Percentiles rank a stretch among this genome's conserved stretches.
Conservation (phyloP, 2,113 vertebrate species). For the Neolamprologus fasciatus region DNA sequence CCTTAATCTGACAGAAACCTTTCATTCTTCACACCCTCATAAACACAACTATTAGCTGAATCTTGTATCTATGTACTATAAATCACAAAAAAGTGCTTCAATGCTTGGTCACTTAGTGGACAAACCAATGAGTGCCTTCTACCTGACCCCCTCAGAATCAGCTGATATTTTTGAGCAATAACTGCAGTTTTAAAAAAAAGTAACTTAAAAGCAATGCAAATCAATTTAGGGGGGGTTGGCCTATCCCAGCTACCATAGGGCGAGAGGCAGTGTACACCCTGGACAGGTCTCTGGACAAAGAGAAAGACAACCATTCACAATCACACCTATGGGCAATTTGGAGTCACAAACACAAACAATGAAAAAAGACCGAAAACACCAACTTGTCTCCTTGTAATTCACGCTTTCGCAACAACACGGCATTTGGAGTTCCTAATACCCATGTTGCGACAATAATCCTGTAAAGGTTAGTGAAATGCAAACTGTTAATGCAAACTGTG, state of each 20-base stretch:
- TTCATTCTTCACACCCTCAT: not conserved
- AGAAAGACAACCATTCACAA: not conserved
- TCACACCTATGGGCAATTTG: not conserved
- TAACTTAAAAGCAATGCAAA: not conserved
- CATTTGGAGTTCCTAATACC: not conserved
- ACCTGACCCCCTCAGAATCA: not conserved
- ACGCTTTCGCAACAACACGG: not conserved
- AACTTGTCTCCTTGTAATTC: not conserved
- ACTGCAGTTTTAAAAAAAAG: not conserved
- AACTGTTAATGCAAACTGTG: not conserved
- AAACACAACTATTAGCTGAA: not conserved
- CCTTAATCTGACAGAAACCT: not conserved
- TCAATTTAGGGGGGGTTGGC: not conserved
- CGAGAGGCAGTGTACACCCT: not conserved
- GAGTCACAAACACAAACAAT: not conserved
- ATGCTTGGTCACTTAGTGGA: not conserved
- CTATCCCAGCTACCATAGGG: not conserved
- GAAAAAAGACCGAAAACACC: not conserved
- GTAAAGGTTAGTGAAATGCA: not conserved
- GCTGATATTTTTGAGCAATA: not conserved
- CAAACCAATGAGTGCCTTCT: not conserved
- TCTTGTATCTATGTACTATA: not conserved
- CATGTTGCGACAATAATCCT: not conserved
- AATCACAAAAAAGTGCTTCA: not conserved
- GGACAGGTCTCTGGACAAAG: not conserved